Percentiles rank a stretch among this genome's conserved stretches.
Conservation (phyloP, 2,888 invertebrate species). For the Anorthoa munda region DNA sequence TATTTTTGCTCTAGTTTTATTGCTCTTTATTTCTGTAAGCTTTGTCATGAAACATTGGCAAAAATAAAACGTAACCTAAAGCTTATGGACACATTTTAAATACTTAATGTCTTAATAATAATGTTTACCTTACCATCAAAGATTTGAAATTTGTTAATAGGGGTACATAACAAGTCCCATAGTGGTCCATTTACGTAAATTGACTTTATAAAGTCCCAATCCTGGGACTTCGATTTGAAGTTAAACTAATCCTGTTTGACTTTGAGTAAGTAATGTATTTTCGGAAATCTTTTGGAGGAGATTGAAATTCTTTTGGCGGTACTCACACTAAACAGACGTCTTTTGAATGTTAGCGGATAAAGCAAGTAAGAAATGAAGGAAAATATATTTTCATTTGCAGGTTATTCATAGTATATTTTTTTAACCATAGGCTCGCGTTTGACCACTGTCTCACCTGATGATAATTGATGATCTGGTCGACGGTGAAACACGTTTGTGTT, state of each 20-base stretch:
- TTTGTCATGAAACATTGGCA: too few relatives aligned
- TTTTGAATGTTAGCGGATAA: neutral
- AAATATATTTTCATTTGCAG: too few relatives aligned
- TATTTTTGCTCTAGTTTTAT: too few relatives aligned
- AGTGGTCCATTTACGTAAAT: conserved; percentile 50
- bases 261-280: conserved; percentile 34
- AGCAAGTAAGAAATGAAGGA: too few relatives aligned
- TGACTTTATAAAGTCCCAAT: conserved; percentile 53
- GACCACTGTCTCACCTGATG: too few relatives aligned
- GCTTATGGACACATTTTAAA: neutral
- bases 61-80: too few relatives aligned
- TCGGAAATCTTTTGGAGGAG: conserved; percentile 16
- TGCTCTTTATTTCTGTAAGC: too few relatives aligned
- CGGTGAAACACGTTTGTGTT: too few relatives aligned
- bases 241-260: conserved; percentile 45
- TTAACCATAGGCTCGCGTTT: too few relatives aligned
- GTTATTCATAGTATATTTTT: too few relatives aligned
- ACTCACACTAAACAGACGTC: neutral
- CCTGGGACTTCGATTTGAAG: conserved; percentile 40
- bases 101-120: neutral
- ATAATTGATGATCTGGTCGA: too few relatives aligned
- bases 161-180: conserved; percentile 13
- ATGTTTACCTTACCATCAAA: neutral
- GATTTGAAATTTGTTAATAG: conserved; percentile 14
- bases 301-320: conserved; percentile 20